phyloP scores from a whole-genome alignment of 2,888 invertebrate genomes.

The Lasioglossum figueresi region DNA sequence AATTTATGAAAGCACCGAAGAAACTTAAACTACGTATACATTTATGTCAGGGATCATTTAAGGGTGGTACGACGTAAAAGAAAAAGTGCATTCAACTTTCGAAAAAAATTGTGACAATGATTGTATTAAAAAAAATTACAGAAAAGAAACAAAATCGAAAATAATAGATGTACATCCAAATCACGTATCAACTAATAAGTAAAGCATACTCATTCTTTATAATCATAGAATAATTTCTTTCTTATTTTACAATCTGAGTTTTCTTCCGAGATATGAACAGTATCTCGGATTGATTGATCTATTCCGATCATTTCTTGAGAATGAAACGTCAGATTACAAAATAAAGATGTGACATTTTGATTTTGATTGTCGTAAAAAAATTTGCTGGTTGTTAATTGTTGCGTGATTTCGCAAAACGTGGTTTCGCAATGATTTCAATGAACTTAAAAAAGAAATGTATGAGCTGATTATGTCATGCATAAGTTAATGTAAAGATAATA shows the following conservation, averaged over 20 bases:
- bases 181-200: background rate
- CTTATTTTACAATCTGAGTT: slow-evolving; percentile 2
- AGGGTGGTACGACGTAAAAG: slow-evolving; percentile 20
- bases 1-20: slow-evolving; percentile 52
- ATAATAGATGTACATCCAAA: background rate
- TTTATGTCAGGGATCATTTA: slow-evolving; percentile 3
- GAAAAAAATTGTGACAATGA: slow-evolving; percentile 15
- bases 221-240: background rate
- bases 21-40: slow-evolving; percentile 33
- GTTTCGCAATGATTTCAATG: slow-evolving; percentile 76
- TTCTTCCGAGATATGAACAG: background rate
- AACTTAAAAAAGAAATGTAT: slow-evolving; percentile 71
- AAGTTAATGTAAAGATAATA: slow-evolving; percentile 58
- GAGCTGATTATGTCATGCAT: slow-evolving; percentile 64
- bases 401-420: slow-evolving; percentile 62
- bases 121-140: slow-evolving; percentile 42
- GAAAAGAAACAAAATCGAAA: slow-evolving; percentile 30
- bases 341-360: background rate
- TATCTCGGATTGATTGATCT: background rate
- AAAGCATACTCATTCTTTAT: background rate
- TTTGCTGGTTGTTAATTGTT: background rate
- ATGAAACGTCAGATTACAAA: background rate
- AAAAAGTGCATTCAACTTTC: slow-evolving; percentile 22
- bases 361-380: slow-evolving; percentile 9
- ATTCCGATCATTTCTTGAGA: background rate